These are phyloP conservation scores for Anguilla japonica DNA, from an alignment of 2,113 vertebrate genomes.

Conservation along the genomic window DNA sequence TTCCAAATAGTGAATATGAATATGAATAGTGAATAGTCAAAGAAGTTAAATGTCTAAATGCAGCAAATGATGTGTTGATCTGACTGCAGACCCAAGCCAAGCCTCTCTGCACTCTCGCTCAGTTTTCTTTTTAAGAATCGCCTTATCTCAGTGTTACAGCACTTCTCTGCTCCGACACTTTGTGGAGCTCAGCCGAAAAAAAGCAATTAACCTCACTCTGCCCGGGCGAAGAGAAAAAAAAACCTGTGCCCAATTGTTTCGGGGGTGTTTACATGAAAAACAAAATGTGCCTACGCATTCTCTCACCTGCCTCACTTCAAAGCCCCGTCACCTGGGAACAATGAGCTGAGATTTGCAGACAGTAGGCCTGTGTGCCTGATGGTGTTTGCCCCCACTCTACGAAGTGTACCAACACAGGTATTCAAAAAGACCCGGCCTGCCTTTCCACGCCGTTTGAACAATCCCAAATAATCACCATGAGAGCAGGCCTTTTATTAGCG, in stretches of 20 bases:
- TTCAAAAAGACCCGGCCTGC: slow-evolving; percentile 57
- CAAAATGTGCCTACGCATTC: slow-evolving; percentile 23
- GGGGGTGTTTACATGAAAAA: slow-evolving; percentile 43
- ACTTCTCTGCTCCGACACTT: neutral
- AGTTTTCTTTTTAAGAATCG: neutral
- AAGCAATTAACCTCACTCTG: slow-evolving; percentile 31
- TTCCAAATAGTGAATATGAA: neutral
- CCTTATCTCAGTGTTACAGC: neutral
- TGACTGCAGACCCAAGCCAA: neutral
- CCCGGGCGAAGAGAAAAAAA: neutral
- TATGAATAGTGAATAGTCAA: neutral
- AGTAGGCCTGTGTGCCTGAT: slow-evolving; percentile 56
- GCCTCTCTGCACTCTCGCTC: neutral
- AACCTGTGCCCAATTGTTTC: slow-evolving; percentile 34
- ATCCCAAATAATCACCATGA: neutral
- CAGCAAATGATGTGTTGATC: neutral
- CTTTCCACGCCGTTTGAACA: slow-evolving; percentile 40
- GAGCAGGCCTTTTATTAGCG: neutral
- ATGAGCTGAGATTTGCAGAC: slow-evolving; percentile 64
- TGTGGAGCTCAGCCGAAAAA: slow-evolving; percentile 10
- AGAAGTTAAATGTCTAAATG: neutral
- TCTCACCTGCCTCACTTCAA: slow-evolving; percentile 59
- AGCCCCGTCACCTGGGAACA: slow-evolving; percentile 66
- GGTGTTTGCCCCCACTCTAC: slow-evolving; percentile 69
- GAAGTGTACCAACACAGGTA: slow-evolving; percentile 62